These are phyloP conservation scores for Ochropacha duplaris DNA, from an alignment of 2,888 invertebrate species.

Conservation along the genomic window DNA sequence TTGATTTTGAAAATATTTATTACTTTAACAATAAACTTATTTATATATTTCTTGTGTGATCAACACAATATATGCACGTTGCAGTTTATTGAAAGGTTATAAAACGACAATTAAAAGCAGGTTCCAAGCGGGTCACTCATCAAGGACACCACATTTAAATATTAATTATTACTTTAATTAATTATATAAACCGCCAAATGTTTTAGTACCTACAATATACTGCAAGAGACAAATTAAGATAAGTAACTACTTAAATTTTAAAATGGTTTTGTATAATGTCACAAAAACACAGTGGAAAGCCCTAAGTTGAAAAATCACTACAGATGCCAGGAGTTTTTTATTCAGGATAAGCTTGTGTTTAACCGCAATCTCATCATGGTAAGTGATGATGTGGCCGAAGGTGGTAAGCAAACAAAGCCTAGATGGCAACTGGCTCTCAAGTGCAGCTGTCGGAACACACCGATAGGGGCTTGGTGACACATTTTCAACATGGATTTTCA, in stretches of 20 bases:
- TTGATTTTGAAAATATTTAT: background rate
- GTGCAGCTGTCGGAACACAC: no score
- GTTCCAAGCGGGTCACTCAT: slow-evolving; percentile 1
- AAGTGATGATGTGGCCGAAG: no score
- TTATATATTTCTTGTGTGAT: background rate
- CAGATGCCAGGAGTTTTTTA: no score
- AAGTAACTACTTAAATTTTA: background rate
- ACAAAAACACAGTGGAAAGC: no score
- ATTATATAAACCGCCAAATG: background rate
- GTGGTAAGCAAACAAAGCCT: no score
- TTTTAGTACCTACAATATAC: background rate
- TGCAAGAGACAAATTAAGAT: background rate
- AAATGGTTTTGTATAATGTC: no score
- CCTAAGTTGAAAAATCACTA: no score
- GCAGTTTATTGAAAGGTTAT: background rate
- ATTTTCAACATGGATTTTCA: no score
- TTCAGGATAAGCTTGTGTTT: no score
- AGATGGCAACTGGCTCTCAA: no score
- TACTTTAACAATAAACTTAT: background rate
- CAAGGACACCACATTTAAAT: background rate
- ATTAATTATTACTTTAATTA: background rate
- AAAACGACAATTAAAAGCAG: background rate
- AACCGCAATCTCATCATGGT: no score
- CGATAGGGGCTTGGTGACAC: no score
- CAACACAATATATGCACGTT: background rate